A percentile compares a stretch with the other conserved stretches of the same genome.
Conservation (phyloP, 2,113 vertebrate species). For the Brienomyrus longianalis region DNA sequence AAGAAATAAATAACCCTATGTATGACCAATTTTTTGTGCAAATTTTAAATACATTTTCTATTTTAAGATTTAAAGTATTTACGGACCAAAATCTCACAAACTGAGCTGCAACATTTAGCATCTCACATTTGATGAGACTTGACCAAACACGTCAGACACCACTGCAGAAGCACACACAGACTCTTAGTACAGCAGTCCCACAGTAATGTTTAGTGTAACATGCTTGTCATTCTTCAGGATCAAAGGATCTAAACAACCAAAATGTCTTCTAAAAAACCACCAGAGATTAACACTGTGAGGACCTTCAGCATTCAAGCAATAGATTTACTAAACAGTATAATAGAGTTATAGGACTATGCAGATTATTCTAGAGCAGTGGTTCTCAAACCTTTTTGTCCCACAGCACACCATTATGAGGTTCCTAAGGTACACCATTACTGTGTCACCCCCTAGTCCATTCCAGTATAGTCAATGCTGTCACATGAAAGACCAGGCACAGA, state of each 20-base stretch:
- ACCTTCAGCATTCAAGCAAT: constrained; percentile 53
- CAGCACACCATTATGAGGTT: neutral
- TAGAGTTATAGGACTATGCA: constrained; percentile 56
- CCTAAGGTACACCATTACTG: neutral
- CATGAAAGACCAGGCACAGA: neutral
- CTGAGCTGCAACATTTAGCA: neutral
- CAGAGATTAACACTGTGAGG: constrained; percentile 42
- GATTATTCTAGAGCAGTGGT: neutral
- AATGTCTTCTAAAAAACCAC: constrained; percentile 51
- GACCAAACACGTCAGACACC: neutral
- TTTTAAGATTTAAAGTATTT: constrained; percentile 57
- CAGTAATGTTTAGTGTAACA: constrained; percentile 52
- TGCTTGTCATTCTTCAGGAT: constrained; percentile 64
- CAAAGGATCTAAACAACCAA: constrained; percentile 45
- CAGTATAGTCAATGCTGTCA: neutral
- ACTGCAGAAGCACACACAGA: neutral
- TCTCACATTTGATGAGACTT: neutral
- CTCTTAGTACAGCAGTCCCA: neutral
- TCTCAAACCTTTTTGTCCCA: neutral
- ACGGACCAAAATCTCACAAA: constrained; percentile 62
- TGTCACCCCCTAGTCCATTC: neutral
- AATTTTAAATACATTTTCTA: constrained; percentile 68
- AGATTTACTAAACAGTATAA: constrained; percentile 45
- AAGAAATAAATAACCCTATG: constrained; percentile 54
- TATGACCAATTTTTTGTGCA: constrained; percentile 63